A percentile compares a stretch with the other conserved stretches of the same genome.
These are phyloP conservation scores for Hoplodrina blanda DNA, from an alignment of 2,888 invertebrate species.

Conservation along the genomic window DNA sequence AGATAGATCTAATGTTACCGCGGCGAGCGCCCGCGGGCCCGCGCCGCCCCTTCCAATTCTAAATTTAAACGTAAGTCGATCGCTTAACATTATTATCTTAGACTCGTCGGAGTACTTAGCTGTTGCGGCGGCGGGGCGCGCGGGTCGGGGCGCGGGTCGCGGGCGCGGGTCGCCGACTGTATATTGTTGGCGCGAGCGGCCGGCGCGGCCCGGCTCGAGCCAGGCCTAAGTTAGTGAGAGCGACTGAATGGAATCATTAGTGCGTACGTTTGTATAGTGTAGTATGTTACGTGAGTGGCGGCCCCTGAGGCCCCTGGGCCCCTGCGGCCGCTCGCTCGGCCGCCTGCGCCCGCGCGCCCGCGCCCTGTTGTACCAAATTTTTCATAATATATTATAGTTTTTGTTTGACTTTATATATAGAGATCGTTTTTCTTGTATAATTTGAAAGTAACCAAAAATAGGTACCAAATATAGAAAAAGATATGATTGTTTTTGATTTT, in stretches of 20 bases:
- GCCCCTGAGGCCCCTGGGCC: slow-evolving; percentile 41
- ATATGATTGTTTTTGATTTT: slow-evolving; percentile 89
- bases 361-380: slow-evolving; percentile 86
- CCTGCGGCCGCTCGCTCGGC: slow-evolving; percentile 67
- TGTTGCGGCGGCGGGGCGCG: slow-evolving; percentile 78
- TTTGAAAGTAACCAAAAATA: slow-evolving; percentile 90
- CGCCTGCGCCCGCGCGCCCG: slow-evolving; percentile 74
- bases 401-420: slow-evolving; percentile 89
- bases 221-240: slow-evolving; percentile 62
- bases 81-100: slow-evolving; percentile 87
- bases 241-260: slow-evolving; percentile 65
- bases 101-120: slow-evolving; percentile 86
- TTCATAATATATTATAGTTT: slow-evolving; percentile 90
- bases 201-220: slow-evolving; percentile 55
- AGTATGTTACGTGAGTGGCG: slow-evolving; percentile 58
- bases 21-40: slow-evolving; percentile 63
- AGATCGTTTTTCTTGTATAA: slow-evolving; percentile 87
- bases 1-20: slow-evolving; percentile 89
- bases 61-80: slow-evolving; percentile 82
- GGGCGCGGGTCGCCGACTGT: slow-evolving; percentile 54
- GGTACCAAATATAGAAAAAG: slow-evolving; percentile 90
- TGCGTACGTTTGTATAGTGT: slow-evolving; percentile 66
- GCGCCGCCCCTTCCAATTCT: slow-evolving; percentile 78
- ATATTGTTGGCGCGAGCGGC: slow-evolving; percentile 44
- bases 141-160: slow-evolving; percentile 55